Conservation (phyloP, 23 tunicate species). For the Botrylloides violaceus region DNA sequence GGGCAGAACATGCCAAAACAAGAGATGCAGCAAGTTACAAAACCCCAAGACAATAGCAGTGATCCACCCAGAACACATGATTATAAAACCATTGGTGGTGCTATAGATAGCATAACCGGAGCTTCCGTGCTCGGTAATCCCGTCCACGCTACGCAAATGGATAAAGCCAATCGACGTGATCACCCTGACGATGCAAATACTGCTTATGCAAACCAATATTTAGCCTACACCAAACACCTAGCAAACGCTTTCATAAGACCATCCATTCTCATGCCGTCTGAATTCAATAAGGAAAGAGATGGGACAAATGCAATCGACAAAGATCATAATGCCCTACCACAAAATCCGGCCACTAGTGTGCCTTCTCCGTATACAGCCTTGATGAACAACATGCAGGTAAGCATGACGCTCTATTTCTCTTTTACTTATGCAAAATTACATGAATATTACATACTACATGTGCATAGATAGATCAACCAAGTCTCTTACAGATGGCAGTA, state of each 20-base stretch:
- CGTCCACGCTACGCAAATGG: neutral
- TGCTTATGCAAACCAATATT: constrained; percentile 11
- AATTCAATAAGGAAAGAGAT: neutral
- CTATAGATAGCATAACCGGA: constrained; percentile 8
- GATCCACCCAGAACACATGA: neutral
- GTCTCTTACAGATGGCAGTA: no score
- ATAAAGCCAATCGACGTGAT: neutral
- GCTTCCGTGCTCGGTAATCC: constrained; percentile 1
- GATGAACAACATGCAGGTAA: constrained; percentile 21
- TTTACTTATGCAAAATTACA: no score
- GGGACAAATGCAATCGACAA: constrained; percentile 3
- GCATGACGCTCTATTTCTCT: no score
- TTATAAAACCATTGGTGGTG: constrained; percentile 15
- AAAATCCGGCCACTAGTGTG: neutral
- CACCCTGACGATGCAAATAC: neutral
- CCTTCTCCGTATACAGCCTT: constrained; percentile 20
- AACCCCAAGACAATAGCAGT: constrained; percentile 3
- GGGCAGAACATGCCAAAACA: constrained; percentile 5
- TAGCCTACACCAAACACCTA: constrained; percentile 25
- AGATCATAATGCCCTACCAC: neutral
- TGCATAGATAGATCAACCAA: no score
- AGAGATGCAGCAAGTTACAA: neutral
- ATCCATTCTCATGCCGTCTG: neutral
- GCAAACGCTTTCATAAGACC: constrained; percentile 5
- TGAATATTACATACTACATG: no score